Base-by-base conservation (phyloP, 2,797 vertebrate species). In the Parotocinclus haroldoi region DNA sequence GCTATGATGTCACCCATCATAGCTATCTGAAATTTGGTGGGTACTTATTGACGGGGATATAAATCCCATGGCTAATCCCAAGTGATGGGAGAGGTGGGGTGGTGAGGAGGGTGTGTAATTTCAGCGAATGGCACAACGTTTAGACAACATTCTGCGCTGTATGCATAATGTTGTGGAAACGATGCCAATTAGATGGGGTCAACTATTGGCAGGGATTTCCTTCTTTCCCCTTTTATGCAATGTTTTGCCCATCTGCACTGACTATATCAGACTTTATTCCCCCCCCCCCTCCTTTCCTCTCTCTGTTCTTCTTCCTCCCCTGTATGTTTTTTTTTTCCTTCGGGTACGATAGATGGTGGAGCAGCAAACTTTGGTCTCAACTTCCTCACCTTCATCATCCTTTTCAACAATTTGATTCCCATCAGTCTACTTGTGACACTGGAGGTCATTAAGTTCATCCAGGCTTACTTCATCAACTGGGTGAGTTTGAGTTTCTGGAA, bases 401-500 rank as follows among this genome's bases (percentile, higher is more conserved):
- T 99, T 77, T 99, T 99, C 93, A 99, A 99, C 89, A 99, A 99
- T 83, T 91, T 99, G 82, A 99, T 99, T 79, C 97, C 97, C 63
- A 99, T 99, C 89, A 99, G 97, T 81, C 92, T 99, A 46, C 85
- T 99, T 85, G 97, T 99, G 79, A 99, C 97, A 0, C 85, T 99
- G 80, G 97, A 99, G 87, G 97, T 99, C 46, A 95, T 99, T 82
- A 99, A 99, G 90, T 99, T 99, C 86, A 93, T 92, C 74, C 97
- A 99, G 74, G 97, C 97, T 3, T 99, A 96, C 86, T 99, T 99
- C 87, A 99, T 99, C 87, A 99, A 99, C 81, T 99, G 97, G 97
- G 97, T 99, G 90, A 96, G 89, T 90, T 46, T 11, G 12, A 2
- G 27, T 27, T 5, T 27, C n/a, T 27, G 27, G 27, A 27, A 27